Percentiles rank a stretch among this genome's conserved stretches.
These are phyloP conservation scores for Oophaga pumilio DNA, from an alignment of 2,113 vertebrate genomes.

Conservation along the genomic window DNA sequence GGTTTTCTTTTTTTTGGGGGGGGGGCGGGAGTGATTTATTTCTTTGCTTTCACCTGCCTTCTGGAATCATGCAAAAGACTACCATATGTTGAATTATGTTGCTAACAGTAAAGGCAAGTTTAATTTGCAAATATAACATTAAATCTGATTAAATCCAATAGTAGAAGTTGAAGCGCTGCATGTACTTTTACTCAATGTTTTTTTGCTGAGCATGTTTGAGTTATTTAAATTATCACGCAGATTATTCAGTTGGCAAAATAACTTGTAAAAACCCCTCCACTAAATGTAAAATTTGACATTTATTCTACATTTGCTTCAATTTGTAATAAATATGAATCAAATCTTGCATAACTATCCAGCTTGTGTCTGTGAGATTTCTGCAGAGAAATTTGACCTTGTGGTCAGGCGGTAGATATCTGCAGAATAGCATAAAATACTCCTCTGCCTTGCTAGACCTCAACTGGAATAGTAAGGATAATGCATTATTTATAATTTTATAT, in stretches of 20 bases:
- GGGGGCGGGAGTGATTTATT: too few relatives aligned
- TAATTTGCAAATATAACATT: not conserved
- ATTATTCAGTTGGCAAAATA: constrained; percentile 3
- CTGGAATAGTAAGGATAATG: not conserved
- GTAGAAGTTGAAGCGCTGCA: not conserved
- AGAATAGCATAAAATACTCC: constrained; percentile 1
- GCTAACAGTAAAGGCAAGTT: not conserved
- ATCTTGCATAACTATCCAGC: constrained; percentile 10
- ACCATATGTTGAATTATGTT: not conserved
- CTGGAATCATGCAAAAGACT: not conserved
- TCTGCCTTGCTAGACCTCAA: not conserved
- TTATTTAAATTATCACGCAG: constrained; percentile 14
- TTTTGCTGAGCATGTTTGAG: not conserved
- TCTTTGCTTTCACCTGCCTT: too few relatives aligned
- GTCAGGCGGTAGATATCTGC: not conserved
- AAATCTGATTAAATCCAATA: not conserved
- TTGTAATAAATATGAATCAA: constrained; percentile 15
- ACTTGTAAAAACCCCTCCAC: constrained; percentile 4
- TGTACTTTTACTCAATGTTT: not conserved
- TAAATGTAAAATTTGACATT: constrained; percentile 44
- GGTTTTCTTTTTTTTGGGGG: too few relatives aligned
- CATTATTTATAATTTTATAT: not conserved
- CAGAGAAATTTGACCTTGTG: constrained; percentile 1
- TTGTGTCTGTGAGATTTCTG: not conserved
- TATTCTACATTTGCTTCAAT: constrained; percentile 13